Conservation (phyloP, 2,888 invertebrate genomes). For the Cephus rjabovi region DNA sequence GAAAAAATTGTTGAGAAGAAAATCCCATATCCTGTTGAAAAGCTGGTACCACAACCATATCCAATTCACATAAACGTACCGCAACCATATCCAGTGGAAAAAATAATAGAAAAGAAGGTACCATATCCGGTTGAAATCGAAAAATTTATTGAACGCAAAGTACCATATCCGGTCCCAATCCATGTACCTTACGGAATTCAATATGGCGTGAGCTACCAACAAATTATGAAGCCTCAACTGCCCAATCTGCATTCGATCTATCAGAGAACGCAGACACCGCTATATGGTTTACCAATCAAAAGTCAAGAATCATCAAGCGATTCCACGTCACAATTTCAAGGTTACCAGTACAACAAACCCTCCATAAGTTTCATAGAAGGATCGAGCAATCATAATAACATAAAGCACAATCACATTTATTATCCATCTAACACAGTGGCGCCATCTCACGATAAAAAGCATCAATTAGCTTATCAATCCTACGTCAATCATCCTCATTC, state of each 20-base stretch:
- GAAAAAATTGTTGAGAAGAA: slow-evolving; percentile 68
- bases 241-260: slow-evolving; percentile 9
- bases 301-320: slow-evolving; percentile 38
- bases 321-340: slow-evolving; percentile 35
- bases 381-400: slow-evolving; percentile 7
- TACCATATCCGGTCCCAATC: slow-evolving; percentile 49
- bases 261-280: slow-evolving; percentile 1
- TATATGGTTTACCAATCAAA: slow-evolving; percentile 17
- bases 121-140: slow-evolving; percentile 59
- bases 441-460: no score
- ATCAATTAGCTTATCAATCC: no score
- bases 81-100: slow-evolving; percentile 68
- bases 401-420: neutral
- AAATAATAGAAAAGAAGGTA: slow-evolving; percentile 68
- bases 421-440: neutral
- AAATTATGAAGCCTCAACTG: slow-evolving; percentile 30
- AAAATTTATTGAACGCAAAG: slow-evolving; percentile 73
- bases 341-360: slow-evolving; percentile 40
- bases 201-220: slow-evolving; percentile 47
- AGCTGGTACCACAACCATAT: slow-evolving; percentile 50
- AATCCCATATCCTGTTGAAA: slow-evolving; percentile 67
- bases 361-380: slow-evolving; percentile 27
- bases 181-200: slow-evolving; percentile 45
- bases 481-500: slow-evolving; percentile 18
- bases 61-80: slow-evolving; percentile 33